A percentile compares a stretch with the other conserved stretches of the same genome.
Conservation (phyloP, 1,140 invertebrate genomes). For the Sinella curviseta region DNA sequence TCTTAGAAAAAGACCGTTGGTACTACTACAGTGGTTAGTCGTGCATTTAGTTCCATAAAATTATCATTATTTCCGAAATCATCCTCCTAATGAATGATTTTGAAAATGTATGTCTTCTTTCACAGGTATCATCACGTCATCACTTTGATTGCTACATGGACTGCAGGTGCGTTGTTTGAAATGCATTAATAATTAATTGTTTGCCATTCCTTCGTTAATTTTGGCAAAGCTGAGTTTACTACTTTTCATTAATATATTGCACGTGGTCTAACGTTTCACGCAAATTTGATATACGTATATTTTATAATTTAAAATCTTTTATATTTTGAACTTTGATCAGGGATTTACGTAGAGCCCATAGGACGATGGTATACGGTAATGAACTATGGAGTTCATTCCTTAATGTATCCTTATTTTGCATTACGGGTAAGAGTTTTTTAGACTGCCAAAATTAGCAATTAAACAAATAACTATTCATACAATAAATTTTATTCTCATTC, state of each 20-base stretch:
- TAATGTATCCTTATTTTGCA: conserved; percentile 44
- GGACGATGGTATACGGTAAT: conserved; percentile 37
- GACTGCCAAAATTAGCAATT: not conserved
- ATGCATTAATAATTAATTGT: not conserved
- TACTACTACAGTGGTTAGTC: conserved; percentile 34
- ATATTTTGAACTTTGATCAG: not conserved
- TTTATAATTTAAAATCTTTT: not conserved
- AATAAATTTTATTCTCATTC: not conserved
- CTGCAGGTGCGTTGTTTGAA: not conserved
- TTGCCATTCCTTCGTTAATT: too few species aligned
- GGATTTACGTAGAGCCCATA: conserved; percentile 30
- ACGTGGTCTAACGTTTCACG: not conserved
- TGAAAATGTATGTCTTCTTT: not conserved
- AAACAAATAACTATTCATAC: not conserved
- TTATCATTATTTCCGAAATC: not conserved
- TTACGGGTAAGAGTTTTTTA: conserved; percentile 27
- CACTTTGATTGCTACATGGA: conserved; percentile 29
- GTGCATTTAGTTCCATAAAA: not conserved
- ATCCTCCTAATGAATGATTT: not conserved
- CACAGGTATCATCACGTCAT: conserved; percentile 33
- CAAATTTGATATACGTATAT: not conserved
- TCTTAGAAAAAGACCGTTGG: conserved; percentile 26
- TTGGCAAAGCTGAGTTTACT: not conserved
- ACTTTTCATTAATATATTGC: too few species aligned
- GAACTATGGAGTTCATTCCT: conserved; percentile 34